These are phyloP conservation scores for Oxytorus armatus DNA, from an alignment of 2,888 invertebrate genomes.

Conservation along the genomic window DNA sequence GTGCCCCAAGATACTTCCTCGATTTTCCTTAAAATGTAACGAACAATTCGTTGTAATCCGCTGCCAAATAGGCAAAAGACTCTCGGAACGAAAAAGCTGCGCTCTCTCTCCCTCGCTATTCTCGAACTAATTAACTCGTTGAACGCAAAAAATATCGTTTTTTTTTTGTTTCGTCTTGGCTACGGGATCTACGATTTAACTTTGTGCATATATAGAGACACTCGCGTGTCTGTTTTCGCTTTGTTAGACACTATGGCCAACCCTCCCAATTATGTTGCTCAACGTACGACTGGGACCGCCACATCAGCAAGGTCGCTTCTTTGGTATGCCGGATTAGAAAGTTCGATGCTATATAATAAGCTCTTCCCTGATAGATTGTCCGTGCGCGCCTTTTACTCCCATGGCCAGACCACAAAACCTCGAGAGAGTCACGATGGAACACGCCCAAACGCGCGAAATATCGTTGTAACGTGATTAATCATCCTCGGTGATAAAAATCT, in stretches of 20 bases:
- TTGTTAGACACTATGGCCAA: slow-evolving; percentile 41
- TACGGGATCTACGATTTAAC: slow-evolving; percentile 30
- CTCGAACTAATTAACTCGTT: slow-evolving; percentile 39
- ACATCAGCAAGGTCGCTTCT: slow-evolving; percentile 64
- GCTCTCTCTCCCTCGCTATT: slow-evolving; percentile 8
- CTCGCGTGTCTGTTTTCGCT: slow-evolving; percentile 43
- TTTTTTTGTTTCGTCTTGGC: too few species aligned
- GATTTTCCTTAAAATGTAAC: slow-evolving; percentile 44
- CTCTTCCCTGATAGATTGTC: slow-evolving; percentile 18
- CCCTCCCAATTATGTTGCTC: slow-evolving; percentile 61
- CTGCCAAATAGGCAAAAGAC: slow-evolving; percentile 1
- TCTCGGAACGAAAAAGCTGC: not conserved
- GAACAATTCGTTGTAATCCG: slow-evolving; percentile 24
- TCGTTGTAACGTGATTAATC: too few species aligned
- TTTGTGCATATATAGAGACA: slow-evolving; percentile 8
- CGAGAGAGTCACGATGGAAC: slow-evolving; percentile 30
- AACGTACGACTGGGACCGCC: slow-evolving; percentile 53
- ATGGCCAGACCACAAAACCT: not conserved
- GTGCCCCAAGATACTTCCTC: slow-evolving; percentile 14
- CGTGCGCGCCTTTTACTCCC: slow-evolving; percentile 1
- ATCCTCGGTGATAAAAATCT: too few species aligned
- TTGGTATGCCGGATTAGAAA: slow-evolving; percentile 68
- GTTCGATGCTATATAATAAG: slow-evolving; percentile 51
- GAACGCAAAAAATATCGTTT: not conserved
- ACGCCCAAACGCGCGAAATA: slow-evolving; percentile 18